A percentile compares a stretch with the other conserved stretches of the same genome.
These are phyloP conservation scores for Sphaerodactylus townsendi DNA, from an alignment of 2,113 vertebrate genomes.

Conservation along the genomic window DNA sequence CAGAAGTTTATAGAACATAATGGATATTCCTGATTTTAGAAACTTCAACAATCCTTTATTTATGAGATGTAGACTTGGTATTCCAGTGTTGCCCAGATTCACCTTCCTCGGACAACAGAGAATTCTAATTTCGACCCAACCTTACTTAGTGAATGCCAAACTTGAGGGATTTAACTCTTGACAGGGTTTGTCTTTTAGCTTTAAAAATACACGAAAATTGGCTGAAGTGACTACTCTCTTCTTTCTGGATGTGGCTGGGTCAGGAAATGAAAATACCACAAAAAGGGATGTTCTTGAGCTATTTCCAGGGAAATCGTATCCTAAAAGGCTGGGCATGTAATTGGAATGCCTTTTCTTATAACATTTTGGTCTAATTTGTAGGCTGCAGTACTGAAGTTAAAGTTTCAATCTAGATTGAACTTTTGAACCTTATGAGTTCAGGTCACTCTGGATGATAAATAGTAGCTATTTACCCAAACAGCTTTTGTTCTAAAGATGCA, in stretches of 20 bases:
- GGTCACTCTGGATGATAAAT: not conserved
- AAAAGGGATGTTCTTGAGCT: slow-evolving; percentile 1
- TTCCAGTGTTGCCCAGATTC: not conserved
- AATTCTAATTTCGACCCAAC: slow-evolving; percentile 8
- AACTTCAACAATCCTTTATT: not conserved
- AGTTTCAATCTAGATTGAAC: slow-evolving; percentile 1
- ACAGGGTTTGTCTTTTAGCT: not conserved
- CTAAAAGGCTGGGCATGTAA: slow-evolving; percentile 6
- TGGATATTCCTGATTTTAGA: slow-evolving; percentile 15
- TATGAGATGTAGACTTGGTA: not conserved
- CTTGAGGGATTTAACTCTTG: slow-evolving; percentile 2
- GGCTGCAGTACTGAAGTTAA: not conserved
- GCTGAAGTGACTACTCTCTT: not conserved
- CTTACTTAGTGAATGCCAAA: not conserved
- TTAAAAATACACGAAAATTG: slow-evolving; percentile 14
- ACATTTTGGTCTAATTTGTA: slow-evolving; percentile 20
- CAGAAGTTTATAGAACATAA: not conserved
- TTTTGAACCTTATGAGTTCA: slow-evolving; percentile 5
- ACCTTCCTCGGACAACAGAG: not conserved
- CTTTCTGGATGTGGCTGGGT: not conserved
- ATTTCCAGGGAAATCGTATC: not conserved
- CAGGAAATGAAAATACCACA: slow-evolving; percentile 35
- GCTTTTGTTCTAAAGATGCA: not conserved
- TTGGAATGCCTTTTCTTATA: slow-evolving; percentile 8
- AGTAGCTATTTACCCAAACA: not conserved